phyloP scores from a whole-genome alignment of 2,888 invertebrate species.

The Chymomyza procnemis region DNA sequence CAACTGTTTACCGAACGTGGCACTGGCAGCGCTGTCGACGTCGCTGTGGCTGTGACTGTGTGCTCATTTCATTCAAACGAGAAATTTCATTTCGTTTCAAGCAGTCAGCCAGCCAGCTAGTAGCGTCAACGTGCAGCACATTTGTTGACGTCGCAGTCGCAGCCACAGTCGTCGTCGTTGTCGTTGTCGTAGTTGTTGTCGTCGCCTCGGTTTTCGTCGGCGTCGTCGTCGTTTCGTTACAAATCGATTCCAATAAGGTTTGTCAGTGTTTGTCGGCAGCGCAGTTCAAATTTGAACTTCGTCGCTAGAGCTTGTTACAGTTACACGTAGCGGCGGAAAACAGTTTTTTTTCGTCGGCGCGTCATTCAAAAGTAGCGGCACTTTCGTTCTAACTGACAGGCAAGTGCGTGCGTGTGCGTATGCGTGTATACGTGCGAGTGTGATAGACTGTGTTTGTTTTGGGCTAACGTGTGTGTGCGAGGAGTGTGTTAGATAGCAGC shows the following conservation, averaged over 20 bases:
- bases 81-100: slow-evolving; percentile 73
- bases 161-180: slow-evolving; percentile 16
- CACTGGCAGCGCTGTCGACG: slow-evolving; percentile 32
- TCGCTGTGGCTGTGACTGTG: slow-evolving; percentile 29
- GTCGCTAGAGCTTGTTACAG: neutral
- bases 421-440: slow-evolving; percentile 12
- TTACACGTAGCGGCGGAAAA: slow-evolving; percentile 8
- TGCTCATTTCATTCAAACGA: slow-evolving; percentile 61
- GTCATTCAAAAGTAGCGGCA: slow-evolving; percentile 27
- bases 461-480: slow-evolving; percentile 16
- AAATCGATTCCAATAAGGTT: slow-evolving; percentile 77
- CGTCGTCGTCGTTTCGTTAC: slow-evolving; percentile 57
- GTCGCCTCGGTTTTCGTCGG: slow-evolving; percentile 6
- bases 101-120: slow-evolving; percentile 51
- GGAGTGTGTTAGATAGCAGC: neutral
- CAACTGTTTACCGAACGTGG: slow-evolving; percentile 69
- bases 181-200: slow-evolving; percentile 18
- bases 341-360: slow-evolving; percentile 3
- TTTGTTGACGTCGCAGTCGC: slow-evolving; percentile 17
- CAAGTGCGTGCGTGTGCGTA: slow-evolving; percentile 31
- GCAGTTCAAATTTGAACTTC: slow-evolving; percentile 45
- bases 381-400: slow-evolving; percentile 40
- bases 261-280: slow-evolving; percentile 75
- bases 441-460: slow-evolving; percentile 34
- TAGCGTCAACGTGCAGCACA: slow-evolving; percentile 25